phyloP scores from a whole-genome alignment of 1,140 invertebrate species.

The Cherax destructor region DNA sequence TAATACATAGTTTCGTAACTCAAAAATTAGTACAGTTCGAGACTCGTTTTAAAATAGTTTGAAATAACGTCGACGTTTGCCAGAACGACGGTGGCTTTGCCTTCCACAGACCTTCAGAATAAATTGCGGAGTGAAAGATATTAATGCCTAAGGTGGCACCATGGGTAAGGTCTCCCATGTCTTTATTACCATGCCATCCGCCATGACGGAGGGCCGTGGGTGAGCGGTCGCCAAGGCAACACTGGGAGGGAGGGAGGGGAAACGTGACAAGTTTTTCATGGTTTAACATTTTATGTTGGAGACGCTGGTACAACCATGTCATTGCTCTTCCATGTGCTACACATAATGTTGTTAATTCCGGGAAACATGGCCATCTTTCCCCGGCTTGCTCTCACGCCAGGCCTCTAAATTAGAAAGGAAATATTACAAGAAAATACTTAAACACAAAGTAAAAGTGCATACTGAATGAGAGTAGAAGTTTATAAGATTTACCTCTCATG shows the following conservation, averaged over 20 bases:
- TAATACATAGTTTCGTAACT: too few relatives aligned
- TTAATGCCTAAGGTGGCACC: not conserved
- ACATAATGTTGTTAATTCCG: too few relatives aligned
- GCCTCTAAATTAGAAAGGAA: too few relatives aligned
- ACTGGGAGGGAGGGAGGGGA: not conserved
- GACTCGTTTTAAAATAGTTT: too few relatives aligned
- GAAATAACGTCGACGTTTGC: too few relatives aligned
- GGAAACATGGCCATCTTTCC: too few relatives aligned
- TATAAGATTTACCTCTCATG: too few relatives aligned
- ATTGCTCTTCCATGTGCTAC: not conserved
- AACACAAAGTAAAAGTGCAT: too few relatives aligned
- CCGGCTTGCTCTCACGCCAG: too few relatives aligned
- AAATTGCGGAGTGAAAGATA: not conserved
- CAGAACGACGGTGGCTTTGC: not conserved
- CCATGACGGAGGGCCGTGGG: not conserved
- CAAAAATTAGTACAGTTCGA: too few relatives aligned
- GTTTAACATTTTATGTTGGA: not conserved
- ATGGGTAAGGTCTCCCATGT: not conserved
- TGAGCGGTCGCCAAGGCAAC: not conserved
- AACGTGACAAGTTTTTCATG: not conserved
- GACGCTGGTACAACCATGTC: not conserved
- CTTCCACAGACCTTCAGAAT: not conserved
- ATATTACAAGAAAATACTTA: too few relatives aligned
- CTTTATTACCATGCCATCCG: not conserved
- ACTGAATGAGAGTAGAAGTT: too few relatives aligned